A percentile compares a stretch with the other conserved stretches of the same genome.
Evolutionary conservation across 2,797 vertebrate genomes (phyloP).

Genomic region (Adrianichthys oophorus): DNA sequence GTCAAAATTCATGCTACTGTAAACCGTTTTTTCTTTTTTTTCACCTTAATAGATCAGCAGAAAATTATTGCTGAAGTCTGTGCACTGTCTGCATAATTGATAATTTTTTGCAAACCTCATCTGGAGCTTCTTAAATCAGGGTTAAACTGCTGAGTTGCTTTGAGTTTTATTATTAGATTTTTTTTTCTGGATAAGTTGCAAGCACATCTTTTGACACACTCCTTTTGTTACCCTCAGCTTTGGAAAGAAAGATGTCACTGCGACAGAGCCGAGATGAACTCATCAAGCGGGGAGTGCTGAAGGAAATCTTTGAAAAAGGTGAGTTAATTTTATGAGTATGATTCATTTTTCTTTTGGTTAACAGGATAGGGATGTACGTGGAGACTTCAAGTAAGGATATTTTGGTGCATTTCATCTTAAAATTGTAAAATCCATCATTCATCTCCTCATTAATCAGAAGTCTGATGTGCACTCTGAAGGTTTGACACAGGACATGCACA

Average conservation of each 20-base stretch:
- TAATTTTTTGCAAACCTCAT: no score
- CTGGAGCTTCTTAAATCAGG: not conserved
- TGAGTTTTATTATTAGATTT: not conserved
- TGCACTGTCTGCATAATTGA: no score
- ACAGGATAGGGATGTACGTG: constrained; percentile 6
- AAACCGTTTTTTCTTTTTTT: no score
- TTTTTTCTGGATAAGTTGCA: not conserved
- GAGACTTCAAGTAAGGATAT: constrained; percentile 11
- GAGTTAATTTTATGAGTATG: constrained; percentile 39
- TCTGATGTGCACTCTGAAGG: constrained; percentile 40
- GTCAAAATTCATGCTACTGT: no score
- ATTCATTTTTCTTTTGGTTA: not conserved
- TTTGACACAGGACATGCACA: constrained; percentile 35
- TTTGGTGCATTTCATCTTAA: constrained; percentile 3
- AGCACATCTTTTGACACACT: constrained; percentile 8
- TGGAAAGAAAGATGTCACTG: constrained; percentile 98
- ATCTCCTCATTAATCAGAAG: constrained; percentile 50
- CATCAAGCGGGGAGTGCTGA: constrained; percentile 96
- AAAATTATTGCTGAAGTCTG: no score
- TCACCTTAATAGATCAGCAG: no score
- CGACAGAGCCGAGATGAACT: constrained; percentile 97
- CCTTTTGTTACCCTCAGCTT: constrained; percentile 72
- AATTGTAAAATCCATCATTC: constrained; percentile 33
- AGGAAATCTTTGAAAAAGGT: constrained; percentile 99
- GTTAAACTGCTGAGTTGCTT: not conserved